Conservation (phyloP, 2,888 invertebrate genomes). For the Antheraea assamensis region DNA sequence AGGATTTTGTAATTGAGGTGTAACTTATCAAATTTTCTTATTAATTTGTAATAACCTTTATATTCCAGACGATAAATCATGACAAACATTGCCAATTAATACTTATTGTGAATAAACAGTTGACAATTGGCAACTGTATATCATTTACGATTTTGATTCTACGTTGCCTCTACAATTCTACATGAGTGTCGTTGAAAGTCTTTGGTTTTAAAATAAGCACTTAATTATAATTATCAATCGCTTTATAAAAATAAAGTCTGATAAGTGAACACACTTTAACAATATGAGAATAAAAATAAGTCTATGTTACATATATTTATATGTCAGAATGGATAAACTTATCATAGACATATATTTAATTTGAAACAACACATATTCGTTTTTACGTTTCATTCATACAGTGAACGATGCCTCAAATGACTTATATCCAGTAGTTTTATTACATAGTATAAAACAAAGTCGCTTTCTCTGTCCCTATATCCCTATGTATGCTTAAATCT, state of each 20-base stretch:
- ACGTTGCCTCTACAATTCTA: neutral
- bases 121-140: constrained; percentile 1
- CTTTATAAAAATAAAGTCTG: neutral
- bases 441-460: no score
- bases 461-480: no score
- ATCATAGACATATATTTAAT: no score
- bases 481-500: no score
- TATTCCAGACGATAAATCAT: neutral
- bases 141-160: neutral
- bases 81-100: neutral
- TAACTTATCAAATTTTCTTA: no score
- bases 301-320: neutral
- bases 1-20: no score
- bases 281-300: neutral
- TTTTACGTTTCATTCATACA: no score
- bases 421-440: no score
- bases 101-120: neutral
- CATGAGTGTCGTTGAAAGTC: neutral
- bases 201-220: neutral
- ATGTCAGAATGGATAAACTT: no score
- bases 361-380: no score
- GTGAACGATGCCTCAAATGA: no score
- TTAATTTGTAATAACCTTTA: neutral
- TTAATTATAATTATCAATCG: constrained; percentile 7
- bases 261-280: neutral